These are phyloP conservation scores for Hypanus sabinus DNA, from an alignment of 2,113 vertebrate genomes.

Conservation along the genomic window DNA sequence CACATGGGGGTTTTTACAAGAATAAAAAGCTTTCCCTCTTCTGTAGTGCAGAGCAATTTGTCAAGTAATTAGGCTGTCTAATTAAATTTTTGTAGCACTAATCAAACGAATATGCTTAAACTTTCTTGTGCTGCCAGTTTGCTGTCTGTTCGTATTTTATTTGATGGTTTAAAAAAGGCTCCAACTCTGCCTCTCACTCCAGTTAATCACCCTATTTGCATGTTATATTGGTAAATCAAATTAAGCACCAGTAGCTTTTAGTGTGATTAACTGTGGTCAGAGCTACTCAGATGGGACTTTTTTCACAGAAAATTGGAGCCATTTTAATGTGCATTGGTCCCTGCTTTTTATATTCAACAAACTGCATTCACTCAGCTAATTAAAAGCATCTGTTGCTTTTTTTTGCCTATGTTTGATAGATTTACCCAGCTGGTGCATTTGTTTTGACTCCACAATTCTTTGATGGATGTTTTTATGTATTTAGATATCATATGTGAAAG, in stretches of 20 bases:
- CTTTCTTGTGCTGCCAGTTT: constrained; percentile 88
- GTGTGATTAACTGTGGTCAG: constrained; percentile 98
- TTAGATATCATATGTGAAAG: constrained; percentile 55
- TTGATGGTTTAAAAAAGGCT: constrained; percentile 96
- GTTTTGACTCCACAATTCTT: constrained; percentile 63
- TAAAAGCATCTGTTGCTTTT: constrained; percentile 80
- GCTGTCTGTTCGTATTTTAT: constrained; percentile 95
- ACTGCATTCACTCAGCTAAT: constrained; percentile 98
- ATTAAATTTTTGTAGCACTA: constrained; percentile 95
- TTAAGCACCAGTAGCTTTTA: constrained; percentile 99
- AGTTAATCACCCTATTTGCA: constrained; percentile 99
- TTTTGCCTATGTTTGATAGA: constrained; percentile 72
- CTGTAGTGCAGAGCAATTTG: constrained; percentile 87
- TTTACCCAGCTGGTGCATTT: constrained; percentile 86
- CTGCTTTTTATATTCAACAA: constrained; percentile 78
- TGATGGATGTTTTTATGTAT: constrained; percentile 66
- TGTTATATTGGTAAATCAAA: constrained; percentile 99
- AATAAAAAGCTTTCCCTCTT: constrained; percentile 72
- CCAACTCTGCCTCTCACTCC: constrained; percentile 85
- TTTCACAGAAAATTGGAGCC: constrained; percentile 95
- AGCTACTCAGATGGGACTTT: constrained; percentile 92
- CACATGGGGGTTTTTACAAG: constrained; percentile 61
- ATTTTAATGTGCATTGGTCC: constrained; percentile 89
- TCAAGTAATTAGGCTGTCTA: constrained; percentile 91
- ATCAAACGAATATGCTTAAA: constrained; percentile 99